A percentile compares a stretch with the other conserved stretches of the same genome.
Conservation (phyloP, 1,140 invertebrate species). For the Lineus longissimus region DNA sequence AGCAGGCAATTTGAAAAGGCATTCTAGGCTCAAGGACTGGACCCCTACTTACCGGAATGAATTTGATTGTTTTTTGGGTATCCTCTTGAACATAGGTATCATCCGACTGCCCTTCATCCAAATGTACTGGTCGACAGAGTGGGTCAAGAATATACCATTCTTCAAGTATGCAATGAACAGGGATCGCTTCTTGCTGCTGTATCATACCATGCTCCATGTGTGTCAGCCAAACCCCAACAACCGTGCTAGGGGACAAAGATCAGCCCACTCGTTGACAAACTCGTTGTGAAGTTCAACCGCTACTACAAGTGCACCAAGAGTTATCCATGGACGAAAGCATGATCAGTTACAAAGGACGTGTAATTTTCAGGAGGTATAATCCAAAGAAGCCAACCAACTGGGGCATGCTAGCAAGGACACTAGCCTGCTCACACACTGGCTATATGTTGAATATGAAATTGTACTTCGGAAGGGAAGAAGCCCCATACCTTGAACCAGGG, state of each 20-base stretch:
- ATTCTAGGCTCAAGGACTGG: not conserved
- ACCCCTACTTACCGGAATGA: not conserved
- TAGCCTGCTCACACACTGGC: constrained; percentile 17
- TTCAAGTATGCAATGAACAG: not conserved
- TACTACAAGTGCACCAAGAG: constrained; percentile 13
- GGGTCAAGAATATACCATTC: not conserved
- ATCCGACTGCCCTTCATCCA: not conserved
- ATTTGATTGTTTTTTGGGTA: not conserved
- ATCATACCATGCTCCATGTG: not conserved
- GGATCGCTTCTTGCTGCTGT: not conserved
- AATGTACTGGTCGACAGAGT: not conserved
- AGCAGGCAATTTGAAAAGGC: not conserved
- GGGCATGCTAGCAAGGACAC: constrained; percentile 50
- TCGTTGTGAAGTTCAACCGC: constrained; percentile 11
- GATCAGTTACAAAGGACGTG: constrained; percentile 51
- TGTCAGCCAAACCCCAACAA: not conserved
- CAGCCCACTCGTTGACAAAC: constrained; percentile 18
- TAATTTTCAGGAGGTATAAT: constrained; percentile 52
- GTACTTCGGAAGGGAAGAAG: not conserved
- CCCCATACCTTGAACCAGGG: not conserved
- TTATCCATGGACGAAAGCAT: constrained; percentile 50
- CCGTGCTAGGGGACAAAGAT: constrained; percentile 18
- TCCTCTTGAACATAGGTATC: not conserved
- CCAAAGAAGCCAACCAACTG: constrained; percentile 52
- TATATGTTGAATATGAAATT: constrained; percentile 10